Evolutionary conservation across 2,888 invertebrate genomes (phyloP).

Genomic region (Pristionchus exspectatus): DNA sequence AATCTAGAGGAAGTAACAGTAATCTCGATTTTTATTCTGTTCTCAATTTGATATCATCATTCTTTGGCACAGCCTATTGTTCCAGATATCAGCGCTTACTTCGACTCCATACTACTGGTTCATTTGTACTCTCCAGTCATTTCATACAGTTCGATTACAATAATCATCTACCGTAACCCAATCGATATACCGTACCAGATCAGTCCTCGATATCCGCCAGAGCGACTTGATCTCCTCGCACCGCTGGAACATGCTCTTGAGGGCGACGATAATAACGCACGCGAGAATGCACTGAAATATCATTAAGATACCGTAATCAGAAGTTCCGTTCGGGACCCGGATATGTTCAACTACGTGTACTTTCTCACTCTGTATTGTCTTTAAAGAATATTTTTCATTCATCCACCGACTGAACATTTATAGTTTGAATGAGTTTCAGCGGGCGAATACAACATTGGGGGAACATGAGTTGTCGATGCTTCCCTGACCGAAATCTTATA

Average conservation of each 20-base stretch:
- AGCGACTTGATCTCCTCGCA: conserved; percentile 85
- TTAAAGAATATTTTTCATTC: no score
- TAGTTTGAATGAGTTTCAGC: background rate
- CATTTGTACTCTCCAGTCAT: no score
- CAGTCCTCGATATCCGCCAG: conserved; percentile 87
- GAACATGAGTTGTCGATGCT: no score
- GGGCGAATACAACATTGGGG: background rate
- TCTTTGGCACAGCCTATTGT: no score
- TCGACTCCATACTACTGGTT: no score
- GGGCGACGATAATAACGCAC: conserved; percentile 79
- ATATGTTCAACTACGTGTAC: background rate
- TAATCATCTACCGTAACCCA: background rate
- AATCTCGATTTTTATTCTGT: no score
- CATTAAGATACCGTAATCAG: background rate
- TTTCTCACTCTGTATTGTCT: no score
- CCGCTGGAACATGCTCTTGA: conserved; percentile 83
- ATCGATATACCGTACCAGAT: conserved; percentile 82
- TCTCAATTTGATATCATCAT: no score
- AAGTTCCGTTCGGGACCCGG: background rate
- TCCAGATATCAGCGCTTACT: no score
- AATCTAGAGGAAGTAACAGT: no score
- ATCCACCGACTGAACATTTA: background rate
- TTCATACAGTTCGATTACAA: no score
- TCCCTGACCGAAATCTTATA: no score
- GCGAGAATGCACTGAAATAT: conserved; percentile 77